Percentiles rank a stretch among this genome's conserved stretches.
phyloP scores from a whole-genome alignment of 1,140 invertebrate genomes.

The Brachionus paranguensis region DNA sequence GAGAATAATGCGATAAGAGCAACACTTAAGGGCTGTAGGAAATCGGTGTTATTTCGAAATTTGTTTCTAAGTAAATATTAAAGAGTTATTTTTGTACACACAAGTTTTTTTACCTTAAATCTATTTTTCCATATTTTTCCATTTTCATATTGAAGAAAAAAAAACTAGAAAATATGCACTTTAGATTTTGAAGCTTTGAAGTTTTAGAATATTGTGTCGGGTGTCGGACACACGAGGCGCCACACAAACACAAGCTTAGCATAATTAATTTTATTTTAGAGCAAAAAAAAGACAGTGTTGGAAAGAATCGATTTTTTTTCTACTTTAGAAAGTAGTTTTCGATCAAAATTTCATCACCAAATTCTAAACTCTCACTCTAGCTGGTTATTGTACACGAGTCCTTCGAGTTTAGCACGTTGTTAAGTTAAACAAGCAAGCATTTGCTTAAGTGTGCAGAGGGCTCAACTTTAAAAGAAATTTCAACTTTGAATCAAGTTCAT shows the following conservation, averaged over 20 bases:
- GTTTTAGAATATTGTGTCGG: background rate
- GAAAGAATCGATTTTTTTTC: background rate
- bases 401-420: background rate
- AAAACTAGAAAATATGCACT: background rate
- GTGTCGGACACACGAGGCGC: background rate
- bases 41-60: background rate
- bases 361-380: background rate
- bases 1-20: background rate
- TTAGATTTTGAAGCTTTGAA: background rate
- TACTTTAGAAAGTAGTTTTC: constrained; percentile 1
- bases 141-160: background rate
- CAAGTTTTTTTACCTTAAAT: background rate
- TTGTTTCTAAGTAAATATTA: constrained; percentile 33
- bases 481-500: background rate
- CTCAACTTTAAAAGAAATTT: background rate
- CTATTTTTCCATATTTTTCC: background rate
- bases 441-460: background rate
- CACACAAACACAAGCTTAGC: background rate
- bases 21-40: background rate
- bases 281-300: background rate
- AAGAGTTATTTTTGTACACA: background rate
- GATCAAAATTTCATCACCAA: constrained; percentile 26
- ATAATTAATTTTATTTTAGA: background rate
- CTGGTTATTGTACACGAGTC: background rate
- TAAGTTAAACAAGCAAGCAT: background rate